A percentile compares a stretch with the other conserved stretches of the same genome.
Conservation (phyloP, 1,140 invertebrate species). For the Zaprionus capensis region DNA sequence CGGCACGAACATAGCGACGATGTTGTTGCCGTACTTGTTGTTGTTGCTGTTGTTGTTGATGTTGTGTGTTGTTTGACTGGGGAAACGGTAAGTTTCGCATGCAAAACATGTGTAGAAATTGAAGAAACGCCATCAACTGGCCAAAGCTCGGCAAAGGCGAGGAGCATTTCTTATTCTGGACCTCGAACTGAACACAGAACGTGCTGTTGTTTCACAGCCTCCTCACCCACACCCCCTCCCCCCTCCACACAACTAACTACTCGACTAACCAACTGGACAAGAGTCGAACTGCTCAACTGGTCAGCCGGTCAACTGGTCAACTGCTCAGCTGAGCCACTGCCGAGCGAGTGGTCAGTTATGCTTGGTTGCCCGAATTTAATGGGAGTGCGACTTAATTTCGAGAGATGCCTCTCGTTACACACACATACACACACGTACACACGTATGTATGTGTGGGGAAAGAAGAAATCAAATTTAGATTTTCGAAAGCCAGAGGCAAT, state of each 20-base stretch:
- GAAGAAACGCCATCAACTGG: slow-evolving; percentile 59
- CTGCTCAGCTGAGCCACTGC: neutral
- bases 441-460: neutral
- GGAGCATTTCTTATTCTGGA: slow-evolving; percentile 18
- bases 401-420: slow-evolving; percentile 41
- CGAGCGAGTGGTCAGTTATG: slow-evolving; percentile 42
- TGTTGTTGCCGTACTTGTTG: slow-evolving; percentile 13
- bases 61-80: slow-evolving; percentile 49
- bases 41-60: slow-evolving; percentile 26
- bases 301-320: neutral
- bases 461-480: slow-evolving; percentile 1
- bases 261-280: slow-evolving; percentile 22
- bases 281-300: slow-evolving; percentile 9
- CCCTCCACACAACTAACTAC: neutral
- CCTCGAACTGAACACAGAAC: slow-evolving; percentile 28
- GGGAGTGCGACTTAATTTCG: slow-evolving; percentile 67
- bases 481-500: neutral
- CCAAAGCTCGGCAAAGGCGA: slow-evolving; percentile 7
- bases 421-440: neutral
- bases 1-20: slow-evolving; percentile 52
- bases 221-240: slow-evolving; percentile 23
- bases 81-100: slow-evolving; percentile 62
- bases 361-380: slow-evolving; percentile 68
- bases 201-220: slow-evolving; percentile 37
- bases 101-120: slow-evolving; percentile 76